A percentile compares a stretch with the other conserved stretches of the same genome.
Evolutionary conservation across 2,888 invertebrate genomes (phyloP).

Genomic region (Carabus problematicus): DNA sequence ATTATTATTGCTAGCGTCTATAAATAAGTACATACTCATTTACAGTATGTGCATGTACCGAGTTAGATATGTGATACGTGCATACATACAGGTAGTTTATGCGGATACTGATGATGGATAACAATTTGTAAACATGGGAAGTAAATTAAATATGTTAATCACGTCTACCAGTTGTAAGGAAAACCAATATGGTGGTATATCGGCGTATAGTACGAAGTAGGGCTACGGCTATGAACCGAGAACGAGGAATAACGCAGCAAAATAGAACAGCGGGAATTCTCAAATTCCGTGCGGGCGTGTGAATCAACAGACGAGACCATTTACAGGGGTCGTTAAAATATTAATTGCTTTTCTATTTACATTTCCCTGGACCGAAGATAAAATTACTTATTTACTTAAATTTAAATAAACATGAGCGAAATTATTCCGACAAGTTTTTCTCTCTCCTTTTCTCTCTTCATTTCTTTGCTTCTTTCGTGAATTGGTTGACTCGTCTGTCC

Average conservation of each 20-base stretch:
- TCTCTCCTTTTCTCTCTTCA: slow-evolving; percentile 1
- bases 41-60: too few species aligned
- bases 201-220: too few species aligned
- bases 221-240: slow-evolving; percentile 1
- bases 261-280: slow-evolving; percentile 8
- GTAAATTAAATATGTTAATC: slow-evolving; percentile 11
- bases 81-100: too few species aligned
- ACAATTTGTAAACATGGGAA: slow-evolving; percentile 8
- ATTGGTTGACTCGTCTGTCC: background rate
- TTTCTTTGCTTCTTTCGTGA: too few species aligned
- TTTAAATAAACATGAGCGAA: slow-evolving; percentile 38
- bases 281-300: slow-evolving; percentile 11
- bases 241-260: slow-evolving; percentile 5
- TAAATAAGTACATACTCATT: too few species aligned
- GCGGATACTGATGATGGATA: background rate
- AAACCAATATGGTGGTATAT: background rate
- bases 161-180: background rate
- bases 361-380: slow-evolving; percentile 30
- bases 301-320: slow-evolving; percentile 10
- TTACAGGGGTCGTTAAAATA: slow-evolving; percentile 37
- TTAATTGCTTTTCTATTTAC: slow-evolving; percentile 42
- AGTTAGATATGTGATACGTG: too few species aligned
- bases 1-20: too few species aligned
- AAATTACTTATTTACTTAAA: slow-evolving; percentile 40
- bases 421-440: slow-evolving; percentile 39